phyloP scores from a whole-genome alignment of 2,113 vertebrate genomes.

The Zosterops borbonicus region DNA sequence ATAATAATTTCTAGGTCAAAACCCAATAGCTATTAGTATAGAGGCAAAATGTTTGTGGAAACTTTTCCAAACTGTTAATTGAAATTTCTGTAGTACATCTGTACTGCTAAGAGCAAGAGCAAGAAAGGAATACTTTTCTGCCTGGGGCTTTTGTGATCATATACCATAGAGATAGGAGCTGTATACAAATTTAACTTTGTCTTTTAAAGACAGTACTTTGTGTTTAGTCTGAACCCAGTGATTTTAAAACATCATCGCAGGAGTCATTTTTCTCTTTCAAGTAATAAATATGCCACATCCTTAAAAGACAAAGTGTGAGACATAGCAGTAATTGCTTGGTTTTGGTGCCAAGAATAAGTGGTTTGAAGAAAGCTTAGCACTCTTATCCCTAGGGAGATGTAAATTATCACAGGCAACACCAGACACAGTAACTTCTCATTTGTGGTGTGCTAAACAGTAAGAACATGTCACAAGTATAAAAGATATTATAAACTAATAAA shows the following conservation, averaged over 20 bases:
- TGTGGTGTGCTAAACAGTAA: not conserved
- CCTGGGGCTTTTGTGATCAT: not conserved
- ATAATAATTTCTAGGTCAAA: not conserved
- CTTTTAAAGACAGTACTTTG: not conserved
- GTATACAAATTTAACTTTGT: not conserved
- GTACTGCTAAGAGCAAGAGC: not conserved
- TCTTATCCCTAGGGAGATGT: conserved; percentile 11
- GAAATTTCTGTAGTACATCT: not conserved
- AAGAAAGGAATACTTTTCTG: not conserved
- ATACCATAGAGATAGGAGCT: not conserved
- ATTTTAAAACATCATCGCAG: conserved; percentile 9
- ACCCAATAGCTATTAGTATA: not conserved
- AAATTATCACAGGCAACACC: not conserved
- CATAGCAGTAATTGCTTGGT: not conserved
- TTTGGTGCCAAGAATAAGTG: conserved; percentile 36
- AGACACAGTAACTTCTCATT: not conserved
- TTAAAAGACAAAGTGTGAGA: conserved; percentile 34
- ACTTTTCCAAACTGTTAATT: not conserved
- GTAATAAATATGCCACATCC: conserved; percentile 35
- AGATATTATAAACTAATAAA: not conserved
- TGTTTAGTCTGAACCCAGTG: not conserved
- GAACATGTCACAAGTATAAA: not conserved
- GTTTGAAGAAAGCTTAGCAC: conserved; percentile 29
- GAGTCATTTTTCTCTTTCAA: conserved; percentile 21
- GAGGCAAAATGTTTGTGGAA: not conserved